Conservation (phyloP, 2,113 vertebrate genomes). For the Rhinichthys klamathensis region DNA sequence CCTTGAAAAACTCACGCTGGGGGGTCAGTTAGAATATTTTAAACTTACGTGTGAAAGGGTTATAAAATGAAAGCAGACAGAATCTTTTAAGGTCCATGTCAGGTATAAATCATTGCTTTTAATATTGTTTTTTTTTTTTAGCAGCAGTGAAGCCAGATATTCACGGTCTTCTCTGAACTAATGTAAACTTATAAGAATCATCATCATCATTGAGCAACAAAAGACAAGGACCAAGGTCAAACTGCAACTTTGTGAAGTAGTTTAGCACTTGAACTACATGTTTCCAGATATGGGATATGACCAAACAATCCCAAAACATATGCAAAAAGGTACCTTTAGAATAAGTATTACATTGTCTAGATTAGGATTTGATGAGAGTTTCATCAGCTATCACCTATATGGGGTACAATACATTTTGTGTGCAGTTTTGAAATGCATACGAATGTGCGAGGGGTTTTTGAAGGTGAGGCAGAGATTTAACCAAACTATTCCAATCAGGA, state of each 20-base stretch:
- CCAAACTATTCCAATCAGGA: background rate
- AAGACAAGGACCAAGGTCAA: background rate
- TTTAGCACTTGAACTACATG: slow-evolving; percentile 8
- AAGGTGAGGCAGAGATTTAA: background rate
- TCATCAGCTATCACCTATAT: background rate
- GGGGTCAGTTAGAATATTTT: too few relatives aligned
- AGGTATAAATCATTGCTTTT: background rate
- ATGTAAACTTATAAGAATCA: background rate
- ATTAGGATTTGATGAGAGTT: background rate
- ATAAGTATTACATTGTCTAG: background rate
- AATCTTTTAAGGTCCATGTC: background rate
- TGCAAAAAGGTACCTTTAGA: background rate
- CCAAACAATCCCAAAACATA: background rate
- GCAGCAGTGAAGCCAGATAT: background rate
- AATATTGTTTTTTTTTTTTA: background rate
- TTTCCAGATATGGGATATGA: background rate
- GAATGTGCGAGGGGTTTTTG: background rate
- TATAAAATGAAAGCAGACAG: background rate
- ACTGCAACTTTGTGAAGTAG: background rate
- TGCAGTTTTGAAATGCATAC: background rate
- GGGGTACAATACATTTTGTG: slow-evolving; percentile 17
- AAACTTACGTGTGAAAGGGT: too few relatives aligned
- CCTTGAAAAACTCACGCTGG: too few relatives aligned
- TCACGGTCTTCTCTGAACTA: background rate
- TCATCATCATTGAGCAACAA: background rate